Base-by-base conservation (phyloP, 2,797 vertebrate species). In the Galaxias olidus region DNA sequence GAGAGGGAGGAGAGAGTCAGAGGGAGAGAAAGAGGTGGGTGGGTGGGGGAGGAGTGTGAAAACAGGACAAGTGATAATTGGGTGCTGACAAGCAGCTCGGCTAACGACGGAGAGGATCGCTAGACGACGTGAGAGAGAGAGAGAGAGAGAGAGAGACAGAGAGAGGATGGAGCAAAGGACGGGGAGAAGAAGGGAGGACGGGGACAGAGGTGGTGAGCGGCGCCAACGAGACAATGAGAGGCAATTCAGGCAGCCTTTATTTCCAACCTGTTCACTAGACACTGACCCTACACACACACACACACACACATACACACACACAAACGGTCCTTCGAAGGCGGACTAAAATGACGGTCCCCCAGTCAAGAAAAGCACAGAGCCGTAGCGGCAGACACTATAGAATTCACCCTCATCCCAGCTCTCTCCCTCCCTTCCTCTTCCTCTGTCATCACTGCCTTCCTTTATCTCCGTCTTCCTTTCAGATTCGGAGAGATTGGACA, bases 61-160 rank as follows among this genome's bases (percentile, higher is more conserved):
- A 74, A 71, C 60, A 57, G 65, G 68, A 63, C 40, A 78, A 74
- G 78, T 78, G 83, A 86, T 86, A 87, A 89, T 87, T 88, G 81
- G 83, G 68, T 82, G 80, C 73, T 77, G 82, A 85, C 78, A 74
- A 79, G 71, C 71, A 66, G 70, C 66, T 73, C 63, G 55, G 61
- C 53, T 56, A 49, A 65, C 14, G 52, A 63, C 65, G 73, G 62
- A 54, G 47, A 71, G 71, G 63, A 56, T 42, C 56, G 11, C 66
- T 40, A 73, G 63, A 71, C 71, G 63, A 61, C 48, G 52, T 56
- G 60, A 52, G 14, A 15, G 69, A 19, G 55, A 40, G 66, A 11
- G 48, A 51, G 59, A 49, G 43, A 17, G 17, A 46, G 44, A 0
- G 30, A 13, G 70, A 73, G 65, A 72, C 67, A 66, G 67, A 71